Conservation (phyloP, 2,113 vertebrate species). For the Eubucco bourcierii region DNA sequence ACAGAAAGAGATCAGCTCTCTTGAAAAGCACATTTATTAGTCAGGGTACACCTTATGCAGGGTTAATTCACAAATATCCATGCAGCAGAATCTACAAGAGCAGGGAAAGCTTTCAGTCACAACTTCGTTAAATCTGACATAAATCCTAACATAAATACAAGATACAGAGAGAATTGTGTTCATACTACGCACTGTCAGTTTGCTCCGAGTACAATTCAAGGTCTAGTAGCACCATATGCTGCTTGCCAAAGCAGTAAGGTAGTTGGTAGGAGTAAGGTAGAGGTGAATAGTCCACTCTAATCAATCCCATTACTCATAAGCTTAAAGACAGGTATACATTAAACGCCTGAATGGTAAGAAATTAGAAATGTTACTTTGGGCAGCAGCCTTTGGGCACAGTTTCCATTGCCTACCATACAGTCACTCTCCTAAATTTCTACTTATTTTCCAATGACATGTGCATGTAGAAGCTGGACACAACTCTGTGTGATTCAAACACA, state of each 20-base stretch:
- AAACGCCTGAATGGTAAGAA: background rate
- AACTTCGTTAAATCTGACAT: background rate
- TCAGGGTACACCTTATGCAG: background rate
- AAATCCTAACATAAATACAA: background rate
- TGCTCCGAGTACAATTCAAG: background rate
- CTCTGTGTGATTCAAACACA: background rate
- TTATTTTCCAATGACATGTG: background rate
- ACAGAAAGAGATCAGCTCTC: background rate
- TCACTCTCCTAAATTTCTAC: background rate
- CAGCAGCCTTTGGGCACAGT: background rate
- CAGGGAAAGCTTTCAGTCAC: background rate
- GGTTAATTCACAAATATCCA: background rate
- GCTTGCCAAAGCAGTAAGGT: background rate
- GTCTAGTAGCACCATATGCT: background rate
- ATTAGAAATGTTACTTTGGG: background rate
- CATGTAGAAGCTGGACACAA: background rate
- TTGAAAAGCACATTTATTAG: slow-evolving; percentile 26
- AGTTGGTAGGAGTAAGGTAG: background rate
- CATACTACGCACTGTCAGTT: background rate
- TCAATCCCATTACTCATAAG: background rate
- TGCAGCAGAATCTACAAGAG: rapidly evolving
- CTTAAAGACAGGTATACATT: background rate
- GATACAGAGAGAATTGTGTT: background rate
- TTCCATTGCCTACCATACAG: background rate
- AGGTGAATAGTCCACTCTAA: background rate